phyloP scores from a whole-genome alignment of 2,888 invertebrate species.

The Mycalesis mineus region DNA sequence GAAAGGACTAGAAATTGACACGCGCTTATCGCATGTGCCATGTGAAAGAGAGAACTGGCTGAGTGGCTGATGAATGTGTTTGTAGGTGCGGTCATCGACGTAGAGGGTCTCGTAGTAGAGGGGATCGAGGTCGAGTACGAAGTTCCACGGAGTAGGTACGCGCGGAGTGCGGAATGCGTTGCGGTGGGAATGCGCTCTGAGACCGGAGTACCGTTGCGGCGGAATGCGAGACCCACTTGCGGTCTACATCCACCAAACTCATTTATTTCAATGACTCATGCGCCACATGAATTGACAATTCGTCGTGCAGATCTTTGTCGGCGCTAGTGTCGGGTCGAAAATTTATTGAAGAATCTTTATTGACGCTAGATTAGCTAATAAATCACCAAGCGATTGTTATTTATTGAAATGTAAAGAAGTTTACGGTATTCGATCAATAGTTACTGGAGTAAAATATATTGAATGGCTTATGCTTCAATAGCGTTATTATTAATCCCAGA shows the following conservation, averaged over 20 bases:
- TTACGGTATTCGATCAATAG: no score
- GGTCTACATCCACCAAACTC: slow-evolving; percentile 49
- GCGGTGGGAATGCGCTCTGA: slow-evolving; percentile 67
- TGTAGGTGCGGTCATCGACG: slow-evolving; percentile 40
- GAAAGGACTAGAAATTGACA: not conserved
- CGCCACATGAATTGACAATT: slow-evolving; percentile 44
- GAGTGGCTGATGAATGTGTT: slow-evolving; percentile 40
- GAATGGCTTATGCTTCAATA: no score
- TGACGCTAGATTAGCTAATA: no score
- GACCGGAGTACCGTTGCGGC: slow-evolving; percentile 68
- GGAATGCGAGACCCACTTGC: slow-evolving; percentile 75
- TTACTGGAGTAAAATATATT: no score
- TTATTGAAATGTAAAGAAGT: no score
- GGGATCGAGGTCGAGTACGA: slow-evolving; percentile 57
- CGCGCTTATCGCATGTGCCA: slow-evolving; percentile 20
- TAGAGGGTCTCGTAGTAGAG: slow-evolving; percentile 32
- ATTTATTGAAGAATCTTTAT: not conserved
- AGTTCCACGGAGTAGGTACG: slow-evolving; percentile 42
- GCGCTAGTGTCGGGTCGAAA: not conserved
- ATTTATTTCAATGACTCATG: slow-evolving; percentile 63
- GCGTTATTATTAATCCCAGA: no score
- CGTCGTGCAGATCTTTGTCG: slow-evolving; percentile 15
- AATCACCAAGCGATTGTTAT: no score
- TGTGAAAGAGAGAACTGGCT: slow-evolving; percentile 40
- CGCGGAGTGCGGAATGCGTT: slow-evolving; percentile 62